A percentile compares a stretch with the other conserved stretches of the same genome.
phyloP scores from a whole-genome alignment of 2,113 vertebrate species.

The Ellobius talpinus region DNA sequence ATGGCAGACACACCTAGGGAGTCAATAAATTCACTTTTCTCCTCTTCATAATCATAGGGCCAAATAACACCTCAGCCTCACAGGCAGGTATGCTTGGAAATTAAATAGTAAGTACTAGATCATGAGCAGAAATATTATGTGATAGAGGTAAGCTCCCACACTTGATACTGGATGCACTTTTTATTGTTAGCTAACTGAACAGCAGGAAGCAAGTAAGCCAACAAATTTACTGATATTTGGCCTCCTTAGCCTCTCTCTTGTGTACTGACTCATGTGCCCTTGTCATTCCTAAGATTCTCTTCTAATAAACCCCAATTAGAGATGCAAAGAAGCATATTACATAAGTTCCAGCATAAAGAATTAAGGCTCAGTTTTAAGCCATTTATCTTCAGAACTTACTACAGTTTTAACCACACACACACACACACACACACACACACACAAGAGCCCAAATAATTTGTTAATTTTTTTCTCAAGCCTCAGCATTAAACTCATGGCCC shows the following conservation, averaged over 20 bases:
- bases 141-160: not conserved
- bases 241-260: not conserved
- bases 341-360: not conserved
- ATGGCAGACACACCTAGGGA: not conserved
- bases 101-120: not conserved
- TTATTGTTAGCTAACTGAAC: not conserved
- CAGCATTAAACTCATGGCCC: not conserved
- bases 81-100: not conserved
- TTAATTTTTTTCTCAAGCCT: not conserved
- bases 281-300: not conserved
- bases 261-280: not conserved
- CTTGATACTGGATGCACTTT: not conserved
- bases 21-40: not conserved
- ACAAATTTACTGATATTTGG: not conserved
- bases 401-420: not conserved
- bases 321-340: not conserved
- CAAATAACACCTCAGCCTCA: not conserved
- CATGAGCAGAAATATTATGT: not conserved
- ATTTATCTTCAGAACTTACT: not conserved
- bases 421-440: not conserved
- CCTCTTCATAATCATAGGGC: not conserved
- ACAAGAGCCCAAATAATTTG: not conserved
- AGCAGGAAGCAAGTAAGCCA: not conserved
- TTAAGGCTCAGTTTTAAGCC: not conserved
- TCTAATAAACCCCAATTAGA: not conserved